A percentile compares a stretch with the other conserved stretches of the same genome.
Conservation (phyloP, 2,888 invertebrate genomes). For the Azorinus chamasolen region DNA sequence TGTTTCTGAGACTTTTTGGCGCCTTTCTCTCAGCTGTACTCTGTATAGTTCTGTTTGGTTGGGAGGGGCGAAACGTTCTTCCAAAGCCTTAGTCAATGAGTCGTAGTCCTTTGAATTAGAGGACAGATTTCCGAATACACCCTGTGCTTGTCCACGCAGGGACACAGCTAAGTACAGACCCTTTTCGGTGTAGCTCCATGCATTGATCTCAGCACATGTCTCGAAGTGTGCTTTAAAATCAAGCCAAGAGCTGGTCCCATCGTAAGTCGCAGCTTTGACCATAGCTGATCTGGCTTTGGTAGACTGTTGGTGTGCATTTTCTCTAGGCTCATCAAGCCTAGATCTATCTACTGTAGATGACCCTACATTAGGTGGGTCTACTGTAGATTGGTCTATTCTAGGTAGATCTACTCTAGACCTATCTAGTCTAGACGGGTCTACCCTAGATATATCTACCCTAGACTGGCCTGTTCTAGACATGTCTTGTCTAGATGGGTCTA, state of each 20-base stretch:
- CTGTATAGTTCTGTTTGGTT: too few relatives aligned
- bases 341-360: too few relatives aligned
- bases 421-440: too few relatives aligned
- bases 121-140: conserved; percentile 17
- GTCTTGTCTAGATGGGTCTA: too few relatives aligned
- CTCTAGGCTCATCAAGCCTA: too few relatives aligned
- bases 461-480: too few relatives aligned
- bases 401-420: too few relatives aligned
- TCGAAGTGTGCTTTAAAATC: conserved; percentile 3
- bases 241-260: background rate
- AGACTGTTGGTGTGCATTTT: background rate
- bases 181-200: conserved; percentile 7
- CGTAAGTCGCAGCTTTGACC: conserved; percentile 4
- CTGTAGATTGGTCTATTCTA: too few relatives aligned
- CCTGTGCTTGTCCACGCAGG: conserved; percentile 12
- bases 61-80: too few relatives aligned
- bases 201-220: background rate
- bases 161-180: conserved; percentile 15
- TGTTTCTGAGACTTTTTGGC: background rate
- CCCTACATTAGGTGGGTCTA: too few relatives aligned
- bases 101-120: background rate
- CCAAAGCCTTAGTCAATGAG: background rate
- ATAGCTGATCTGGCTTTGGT: background rate
- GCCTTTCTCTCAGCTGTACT: conserved; percentile 10
- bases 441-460: too few relatives aligned